Evolutionary conservation across 2,113 vertebrate species (phyloP).

Genomic region (Irena cyanogastra): DNA sequence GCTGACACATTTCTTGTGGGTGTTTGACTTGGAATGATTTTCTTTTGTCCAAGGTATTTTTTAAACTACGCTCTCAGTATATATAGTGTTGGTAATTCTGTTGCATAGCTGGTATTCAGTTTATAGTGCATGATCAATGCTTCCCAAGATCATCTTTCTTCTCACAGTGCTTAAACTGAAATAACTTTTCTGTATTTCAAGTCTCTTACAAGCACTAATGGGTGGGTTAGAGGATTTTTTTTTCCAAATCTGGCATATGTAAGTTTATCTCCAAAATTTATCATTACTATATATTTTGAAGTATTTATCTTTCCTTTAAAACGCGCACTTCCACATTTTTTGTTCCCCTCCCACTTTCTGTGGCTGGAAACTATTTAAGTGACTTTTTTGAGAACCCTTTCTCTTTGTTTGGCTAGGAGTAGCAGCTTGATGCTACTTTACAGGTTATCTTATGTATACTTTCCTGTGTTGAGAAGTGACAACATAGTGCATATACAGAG

Average conservation of each 20-base stretch:
- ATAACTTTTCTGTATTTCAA: neutral
- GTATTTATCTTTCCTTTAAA: neutral
- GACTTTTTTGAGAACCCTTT: neutral
- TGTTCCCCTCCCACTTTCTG: neutral
- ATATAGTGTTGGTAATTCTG: neutral
- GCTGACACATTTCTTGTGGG: neutral
- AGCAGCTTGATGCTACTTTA: neutral
- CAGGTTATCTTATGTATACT: neutral
- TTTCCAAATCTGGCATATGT: fast-evolving
- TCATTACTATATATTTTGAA: neutral
- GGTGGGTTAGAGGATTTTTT: neutral
- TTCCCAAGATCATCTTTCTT: neutral
- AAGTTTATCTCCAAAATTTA: neutral
- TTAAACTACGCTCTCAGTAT: neutral
- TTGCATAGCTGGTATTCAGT: neutral
- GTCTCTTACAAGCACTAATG: neutral
- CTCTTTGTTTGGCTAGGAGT: neutral
- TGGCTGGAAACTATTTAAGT: neutral
- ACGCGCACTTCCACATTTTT: fast-evolving
- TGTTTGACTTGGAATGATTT: neutral
- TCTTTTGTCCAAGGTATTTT: neutral
- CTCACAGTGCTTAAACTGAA: neutral
- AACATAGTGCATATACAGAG: neutral
- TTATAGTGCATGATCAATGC: neutral
- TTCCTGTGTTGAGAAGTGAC: neutral